Conservation (phyloP, 2,797 vertebrate species). For the Leptoclinus maculatus region DNA sequence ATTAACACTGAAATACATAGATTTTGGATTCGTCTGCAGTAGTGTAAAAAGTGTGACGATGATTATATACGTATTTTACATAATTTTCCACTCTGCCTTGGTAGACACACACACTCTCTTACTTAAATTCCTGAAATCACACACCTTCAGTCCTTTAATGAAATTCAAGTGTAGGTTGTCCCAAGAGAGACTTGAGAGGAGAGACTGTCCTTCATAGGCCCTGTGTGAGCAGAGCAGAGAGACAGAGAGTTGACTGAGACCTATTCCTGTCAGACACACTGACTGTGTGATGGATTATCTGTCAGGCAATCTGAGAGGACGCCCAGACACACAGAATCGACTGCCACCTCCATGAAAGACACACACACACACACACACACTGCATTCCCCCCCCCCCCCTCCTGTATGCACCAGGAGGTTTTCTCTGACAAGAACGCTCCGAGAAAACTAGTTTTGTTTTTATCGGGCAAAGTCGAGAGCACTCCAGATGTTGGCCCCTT, state of each 20-base stretch:
- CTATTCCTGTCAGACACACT: conserved; percentile 78
- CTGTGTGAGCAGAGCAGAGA: conserved; percentile 39
- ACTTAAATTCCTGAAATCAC: conserved; percentile 30
- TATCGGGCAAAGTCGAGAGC: conserved; percentile 39
- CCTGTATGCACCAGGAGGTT: conserved; percentile 27
- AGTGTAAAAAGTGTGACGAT: neutral
- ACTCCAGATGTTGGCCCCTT: conserved; percentile 21
- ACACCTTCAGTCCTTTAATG: conserved; percentile 49
- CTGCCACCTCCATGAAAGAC: conserved; percentile 63
- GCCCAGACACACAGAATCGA: conserved; percentile 79
- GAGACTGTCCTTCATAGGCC: conserved; percentile 70
- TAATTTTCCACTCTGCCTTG: neutral
- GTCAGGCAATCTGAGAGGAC: conserved; percentile 81
- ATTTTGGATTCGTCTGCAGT: neutral
- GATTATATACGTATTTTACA: neutral
- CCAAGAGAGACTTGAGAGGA: conserved; percentile 52
- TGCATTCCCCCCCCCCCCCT: neutral
- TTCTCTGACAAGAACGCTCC: conserved; percentile 24
- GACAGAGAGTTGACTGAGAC: conserved; percentile 66
- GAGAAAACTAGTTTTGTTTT: conserved; percentile 29
- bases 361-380: conserved; percentile 42
- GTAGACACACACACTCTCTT: neutral
- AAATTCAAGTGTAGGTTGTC: conserved; percentile 55
- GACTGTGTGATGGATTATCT: conserved; percentile 87
- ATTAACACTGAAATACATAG: neutral